phyloP scores from a whole-genome alignment of 2,113 vertebrate genomes.

The Aegypius monachus region DNA sequence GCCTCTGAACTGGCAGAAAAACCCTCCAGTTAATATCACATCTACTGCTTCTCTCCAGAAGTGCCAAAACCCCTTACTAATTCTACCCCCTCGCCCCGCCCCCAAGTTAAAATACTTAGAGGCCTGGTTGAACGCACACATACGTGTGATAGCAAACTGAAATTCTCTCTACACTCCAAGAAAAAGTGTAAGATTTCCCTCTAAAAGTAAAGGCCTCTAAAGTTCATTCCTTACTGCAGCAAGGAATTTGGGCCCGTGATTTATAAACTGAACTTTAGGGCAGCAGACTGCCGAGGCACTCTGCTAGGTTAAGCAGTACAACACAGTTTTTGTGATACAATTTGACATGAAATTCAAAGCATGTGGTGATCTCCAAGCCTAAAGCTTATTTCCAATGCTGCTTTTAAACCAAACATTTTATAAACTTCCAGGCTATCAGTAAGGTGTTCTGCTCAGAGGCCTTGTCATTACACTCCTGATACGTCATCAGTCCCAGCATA shows the following conservation, averaged over 20 bases:
- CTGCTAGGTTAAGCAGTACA: neutral
- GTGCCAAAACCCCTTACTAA: too few relatives aligned
- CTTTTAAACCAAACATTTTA: neutral
- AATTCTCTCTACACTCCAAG: too few relatives aligned
- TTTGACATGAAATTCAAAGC: neutral
- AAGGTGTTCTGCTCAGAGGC: neutral
- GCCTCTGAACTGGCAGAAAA: neutral
- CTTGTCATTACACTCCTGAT: neutral
- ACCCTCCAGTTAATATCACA: neutral
- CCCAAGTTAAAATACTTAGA: neutral
- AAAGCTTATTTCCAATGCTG: neutral
- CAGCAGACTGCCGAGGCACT: neutral
- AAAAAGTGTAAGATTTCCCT: too few relatives aligned
- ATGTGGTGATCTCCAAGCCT: neutral
- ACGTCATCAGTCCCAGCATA: accelerated
- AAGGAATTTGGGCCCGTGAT: neutral
- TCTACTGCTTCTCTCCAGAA: neutral
- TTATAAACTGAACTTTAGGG: accelerated
- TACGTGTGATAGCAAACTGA: too few relatives aligned
- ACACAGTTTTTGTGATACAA: neutral
- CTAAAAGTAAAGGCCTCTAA: too few relatives aligned
- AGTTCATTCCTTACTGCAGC: too few relatives aligned
- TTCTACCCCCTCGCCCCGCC: accelerated
- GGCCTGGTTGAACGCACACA: neutral
- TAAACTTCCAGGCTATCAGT: neutral